phyloP scores from a whole-genome alignment of 1,140 invertebrate species.

The Nylanderia fulva region DNA sequence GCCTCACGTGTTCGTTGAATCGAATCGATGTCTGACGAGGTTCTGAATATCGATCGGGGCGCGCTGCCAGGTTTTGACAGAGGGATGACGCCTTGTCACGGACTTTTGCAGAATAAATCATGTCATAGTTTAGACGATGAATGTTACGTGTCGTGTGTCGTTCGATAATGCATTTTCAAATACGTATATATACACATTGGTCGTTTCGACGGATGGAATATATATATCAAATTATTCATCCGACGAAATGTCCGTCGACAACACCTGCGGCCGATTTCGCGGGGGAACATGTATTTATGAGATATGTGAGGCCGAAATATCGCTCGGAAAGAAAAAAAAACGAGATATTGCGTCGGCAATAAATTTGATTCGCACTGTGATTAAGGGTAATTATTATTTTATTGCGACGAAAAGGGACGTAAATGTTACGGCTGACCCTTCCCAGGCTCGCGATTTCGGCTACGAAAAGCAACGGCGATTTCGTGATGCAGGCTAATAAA shows the following conservation, averaged over 20 bases:
- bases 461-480: slow-evolving; percentile 48
- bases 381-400: slow-evolving; percentile 71
- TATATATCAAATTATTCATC: slow-evolving; percentile 68
- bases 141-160: not conserved
- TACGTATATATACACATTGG: slow-evolving; percentile 42
- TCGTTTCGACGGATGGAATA: slow-evolving; percentile 40
- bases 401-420: slow-evolving; percentile 45
- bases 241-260: slow-evolving; percentile 59
- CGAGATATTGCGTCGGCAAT: slow-evolving; percentile 47
- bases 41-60: slow-evolving; percentile 59
- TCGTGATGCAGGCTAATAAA: slow-evolving; percentile 79
- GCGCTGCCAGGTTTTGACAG: slow-evolving; percentile 30
- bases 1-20: slow-evolving; percentile 17
- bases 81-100: slow-evolving; percentile 11
- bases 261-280: slow-evolving; percentile 68
- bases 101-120: slow-evolving; percentile 59
- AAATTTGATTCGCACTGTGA: slow-evolving; percentile 67
- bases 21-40: slow-evolving; percentile 16
- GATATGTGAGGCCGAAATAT: slow-evolving; percentile 30
- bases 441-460: slow-evolving; percentile 37
- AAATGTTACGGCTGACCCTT: slow-evolving; percentile 33
- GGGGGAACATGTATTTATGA: slow-evolving; percentile 59
- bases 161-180: slow-evolving; percentile 68
- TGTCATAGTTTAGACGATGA: not conserved
- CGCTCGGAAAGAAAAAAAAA: slow-evolving; percentile 40